A percentile compares a stretch with the other conserved stretches of the same genome.
Conservation (phyloP, 1,140 invertebrate genomes). For the Apocrypta bakeri region DNA sequence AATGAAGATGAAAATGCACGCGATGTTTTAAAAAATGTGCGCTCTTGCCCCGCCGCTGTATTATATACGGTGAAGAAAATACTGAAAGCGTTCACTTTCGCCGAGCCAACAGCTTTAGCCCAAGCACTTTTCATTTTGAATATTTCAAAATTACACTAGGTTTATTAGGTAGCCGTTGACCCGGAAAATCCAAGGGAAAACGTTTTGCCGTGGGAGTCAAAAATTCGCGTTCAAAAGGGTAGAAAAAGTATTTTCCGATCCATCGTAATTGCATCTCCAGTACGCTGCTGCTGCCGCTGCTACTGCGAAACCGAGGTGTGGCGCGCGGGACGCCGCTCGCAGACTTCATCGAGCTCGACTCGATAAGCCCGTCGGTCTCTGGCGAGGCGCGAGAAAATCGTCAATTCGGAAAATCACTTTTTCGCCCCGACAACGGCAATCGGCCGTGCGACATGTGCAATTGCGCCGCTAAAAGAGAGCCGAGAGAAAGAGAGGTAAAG, state of each 20-base stretch:
- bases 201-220: background rate
- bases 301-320: background rate
- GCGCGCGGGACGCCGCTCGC: background rate
- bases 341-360: background rate
- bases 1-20: background rate
- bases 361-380: background rate
- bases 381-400: conserved; percentile 17
- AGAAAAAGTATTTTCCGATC: background rate
- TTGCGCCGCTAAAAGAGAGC: conserved; percentile 10
- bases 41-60: too few relatives aligned
- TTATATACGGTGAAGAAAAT: background rate
- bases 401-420: conserved; percentile 49
- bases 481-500: background rate
- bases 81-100: too few relatives aligned
- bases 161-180: background rate
- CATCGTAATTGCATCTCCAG: conserved; percentile 19
- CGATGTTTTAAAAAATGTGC: background rate
- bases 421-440: conserved; percentile 37
- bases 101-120: too few relatives aligned
- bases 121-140: background rate
- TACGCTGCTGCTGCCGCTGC: background rate
- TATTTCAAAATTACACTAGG: background rate
- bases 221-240: background rate
- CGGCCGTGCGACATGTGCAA: conserved; percentile 19
- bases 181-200: background rate